These are phyloP conservation scores for Drosophila hamatofila DNA, from an alignment of 2,888 invertebrate species.

Conservation along the genomic window DNA sequence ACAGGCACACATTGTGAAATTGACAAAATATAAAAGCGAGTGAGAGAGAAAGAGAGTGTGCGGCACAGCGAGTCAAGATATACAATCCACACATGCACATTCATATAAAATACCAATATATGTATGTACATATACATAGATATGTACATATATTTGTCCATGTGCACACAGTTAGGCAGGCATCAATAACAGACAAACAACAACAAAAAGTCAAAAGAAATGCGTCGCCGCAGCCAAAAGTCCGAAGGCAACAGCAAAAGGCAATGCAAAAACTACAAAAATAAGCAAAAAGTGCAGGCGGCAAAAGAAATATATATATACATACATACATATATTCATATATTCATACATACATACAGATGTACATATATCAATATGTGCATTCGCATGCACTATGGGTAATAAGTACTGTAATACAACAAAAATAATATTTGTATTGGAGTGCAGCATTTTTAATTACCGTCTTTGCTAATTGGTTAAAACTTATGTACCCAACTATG, in stretches of 20 bases:
- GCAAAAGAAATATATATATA: conserved; percentile 15
- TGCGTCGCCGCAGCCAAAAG: conserved; percentile 35
- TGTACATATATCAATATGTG: neutral
- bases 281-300: conserved; percentile 35
- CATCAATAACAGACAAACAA: conserved; percentile 54
- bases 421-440: neutral
- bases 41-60: conserved; percentile 2
- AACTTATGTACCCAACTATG: too few relatives aligned
- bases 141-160: neutral
- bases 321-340: too few relatives aligned
- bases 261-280: conserved; percentile 41
- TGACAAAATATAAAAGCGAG: conserved; percentile 51
- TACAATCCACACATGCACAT: conserved; percentile 14
- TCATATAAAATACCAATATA: neutral
- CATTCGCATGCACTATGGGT: neutral
- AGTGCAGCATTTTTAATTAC: neutral
- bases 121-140: neutral
- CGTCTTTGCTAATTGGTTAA: neutral
- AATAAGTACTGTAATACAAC: neutral
- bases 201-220: conserved; percentile 33
- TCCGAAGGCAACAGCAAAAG: conserved; percentile 38
- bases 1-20: conserved; percentile 37
- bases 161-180: conserved; percentile 24
- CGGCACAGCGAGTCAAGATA: conserved; percentile 40
- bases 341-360: neutral